Base-by-base conservation (phyloP, 2,113 vertebrate genomes). In the Emydocephalus ijimae region DNA sequence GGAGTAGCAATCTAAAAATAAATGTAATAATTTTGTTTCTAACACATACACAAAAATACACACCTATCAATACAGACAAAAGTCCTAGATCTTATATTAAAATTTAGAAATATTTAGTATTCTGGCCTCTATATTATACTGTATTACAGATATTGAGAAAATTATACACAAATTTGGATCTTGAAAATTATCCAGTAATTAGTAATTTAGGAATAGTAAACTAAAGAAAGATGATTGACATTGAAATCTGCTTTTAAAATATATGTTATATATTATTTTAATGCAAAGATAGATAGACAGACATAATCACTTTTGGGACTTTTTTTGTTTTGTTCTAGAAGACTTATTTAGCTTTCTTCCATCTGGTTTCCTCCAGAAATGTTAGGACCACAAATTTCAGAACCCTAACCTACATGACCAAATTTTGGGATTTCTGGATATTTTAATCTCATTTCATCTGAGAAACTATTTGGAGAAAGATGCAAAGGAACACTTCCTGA, bases 181-280 rank as follows among this genome's bases (percentile, higher is more conserved):
- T 93, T 95, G 95, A 85, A 89, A 94, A 94, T 95, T 96, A 96
- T 93, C 91, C 96, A 96, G 95, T 20, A 15, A 88, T 88, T 7
- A 39, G 18, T 43, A 92, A 94, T 94, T 95, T 93, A 95, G 85
- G 86, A 85, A 90, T 93, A 95, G 92, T 95, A 96, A 95, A 92
- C 57, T 93, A 96, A 94, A 89, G 91, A 92, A 93, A 93, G 94
- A 96, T 94, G 45, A 69, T 50, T 90, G 89, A 96, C 95, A 96
- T 91, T 91, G 90, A 93, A 96, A 94, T 94, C 95, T 86, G 0
- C 0, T 34, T 95, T 94, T 95, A 96, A 96, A 95, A 87, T 87
- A 87, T 48, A 87, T 26, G 12, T 50, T 87, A 87, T 50, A 87
- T 26, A 87, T 87, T 87, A 9, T 23, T 43, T 85, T 21, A 85